Base-by-base conservation (phyloP, 1,140 invertebrate species). In the Pseudomyrmex flavicornis region DNA sequence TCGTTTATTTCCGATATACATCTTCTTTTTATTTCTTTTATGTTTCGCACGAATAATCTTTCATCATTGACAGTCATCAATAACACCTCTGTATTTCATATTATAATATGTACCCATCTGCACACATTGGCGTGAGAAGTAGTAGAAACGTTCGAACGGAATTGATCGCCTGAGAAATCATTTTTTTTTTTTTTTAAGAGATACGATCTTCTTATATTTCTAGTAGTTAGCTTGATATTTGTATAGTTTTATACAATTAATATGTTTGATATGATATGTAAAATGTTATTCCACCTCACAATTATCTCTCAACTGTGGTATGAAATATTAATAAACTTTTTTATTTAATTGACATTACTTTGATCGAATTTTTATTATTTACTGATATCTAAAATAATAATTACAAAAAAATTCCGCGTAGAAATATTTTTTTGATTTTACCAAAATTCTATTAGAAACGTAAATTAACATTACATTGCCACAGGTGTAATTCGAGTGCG, bases 401-500 rank as follows among this genome's bases (percentile, higher is more conserved):
- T 76, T 1, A 8, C 10, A 61, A 48, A 62, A 48, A 62, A 1
- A 10, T 5, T 13, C 2, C 9, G 7, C n/a, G 22, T n/a, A n/a
- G 20, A 46, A 48, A 20, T 62, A 59, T 59, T n/a, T 56, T 12
- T 22, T 44, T 46, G 20, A 62, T 62, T 13, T 61, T 61, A n/a
- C 7, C 48, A 17, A 48, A 9, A 65, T 44, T 69, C 26, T 68
- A 35, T 59, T 63, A 58, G n/a, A 48, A 20, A 56, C 17, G 20
- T 58, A 72, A 50, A 58, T 52, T 46, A 46, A 74, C 69, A 54
- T 86, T 85, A 76, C 58, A 58, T 83, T 61, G 58, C 70, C 62
- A 68, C 82, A 87, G 86, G 85, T 89, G 85, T 84, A 86, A 91
- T 72, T 66, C 58, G 88, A 91, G 70, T 56, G 54, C 44, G 58